Evolutionary conservation across 2,113 vertebrate genomes (phyloP), one percentile per base, ranked within the genome.

Genomic region (Halcyon senegalensis): DNA sequence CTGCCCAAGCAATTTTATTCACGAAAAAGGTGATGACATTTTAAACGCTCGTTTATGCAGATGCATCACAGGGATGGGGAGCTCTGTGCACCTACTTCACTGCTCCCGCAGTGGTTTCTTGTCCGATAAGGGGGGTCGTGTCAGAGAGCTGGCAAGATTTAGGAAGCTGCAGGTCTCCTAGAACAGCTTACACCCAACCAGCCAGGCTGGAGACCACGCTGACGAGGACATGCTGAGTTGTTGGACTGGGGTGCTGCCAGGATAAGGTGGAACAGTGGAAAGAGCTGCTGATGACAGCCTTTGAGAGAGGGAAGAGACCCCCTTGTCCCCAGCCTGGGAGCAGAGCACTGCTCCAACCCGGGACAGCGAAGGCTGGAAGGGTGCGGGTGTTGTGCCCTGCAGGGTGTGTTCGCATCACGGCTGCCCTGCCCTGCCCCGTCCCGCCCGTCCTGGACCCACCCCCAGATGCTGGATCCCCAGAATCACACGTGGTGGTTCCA

Each of bases 351-450:
- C 37, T 12, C 7, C 0, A 1, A 35, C 25, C 17, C 2, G 0
- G 1, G 28, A 44, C 41, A 39, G 48, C 4, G 1, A 19, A 5
- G 2, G 5, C 43, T 59, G 39, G 35, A 58, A 30, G n/a, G 28
- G 20, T 87, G 63, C 1, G 0, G 39, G 31, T 7, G 8, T 3
- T 0, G 0, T 2, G 8, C 21, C 37, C 58, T 10, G 1, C 11
- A 1, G 41, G 28, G 13, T 13, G 28, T 3, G 1, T 27, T 37
- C 5, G 5, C 90, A 60, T 70, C 84, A 82, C 5, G 4, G 60
- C 73, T 48, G 58, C 12, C 64, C 64, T 48, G 58, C 12, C 64
- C 64, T 44, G 41, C 30, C 79, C 78, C 6, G 3, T 13, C 59
- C 78, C 1, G 19, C 37, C n/a, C 25, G 25, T 31, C 41, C 63